Evolutionary conservation across 2,113 vertebrate species (phyloP), one percentile per base, ranked within the genome.

Genomic region (Hydropotes inermis): DNA sequence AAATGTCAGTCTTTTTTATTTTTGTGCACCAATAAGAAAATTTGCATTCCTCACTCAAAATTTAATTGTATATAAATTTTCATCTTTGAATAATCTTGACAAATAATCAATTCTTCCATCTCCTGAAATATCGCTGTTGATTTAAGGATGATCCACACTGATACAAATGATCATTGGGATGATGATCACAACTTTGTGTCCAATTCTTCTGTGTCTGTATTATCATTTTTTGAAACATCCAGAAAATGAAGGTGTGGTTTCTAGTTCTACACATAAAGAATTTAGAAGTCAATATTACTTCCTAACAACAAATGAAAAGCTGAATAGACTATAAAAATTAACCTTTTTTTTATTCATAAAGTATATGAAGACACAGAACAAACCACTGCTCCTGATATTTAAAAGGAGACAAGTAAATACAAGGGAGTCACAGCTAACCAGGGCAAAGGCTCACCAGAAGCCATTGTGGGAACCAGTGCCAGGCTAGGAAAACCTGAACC

Each of bases 81-180:
- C 36, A 91, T 78, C 50, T 85, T 97, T 95, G 74, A 89, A 92
- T 84, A 54, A 60, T 76, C 17, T 97, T 94, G 58, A 70, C 17
- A 81, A 95, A 94, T 76, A 79, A 89, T 87, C 33, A 84, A 64
- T 95, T 94, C 19, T 97, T 88, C 27, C n/a, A 15, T 86, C 21
- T 96, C 94, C 45, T 83, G 33, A 74, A 95, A 58, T 85, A 61
- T 76, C 43, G 36, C 10, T 50, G 60, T 82, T 93, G 52, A 93
- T 85, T 95, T 91, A 58, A 97, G 6, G 16, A 90, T 93, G 57
- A 76, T 25, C n/a, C 23, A 64, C 11, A 19, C 14, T n/a, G 4
- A 33, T 64, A 74, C 11, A 70, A 84, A 94, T n/a, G 23, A 60
- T 90, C 43, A 64, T 33, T 85, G 19, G 94, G 12, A 1, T n/a